These are phyloP conservation scores for Ageneiosus marmoratus DNA, from an alignment of 2,113 vertebrate genomes.

Conservation along the genomic window DNA sequence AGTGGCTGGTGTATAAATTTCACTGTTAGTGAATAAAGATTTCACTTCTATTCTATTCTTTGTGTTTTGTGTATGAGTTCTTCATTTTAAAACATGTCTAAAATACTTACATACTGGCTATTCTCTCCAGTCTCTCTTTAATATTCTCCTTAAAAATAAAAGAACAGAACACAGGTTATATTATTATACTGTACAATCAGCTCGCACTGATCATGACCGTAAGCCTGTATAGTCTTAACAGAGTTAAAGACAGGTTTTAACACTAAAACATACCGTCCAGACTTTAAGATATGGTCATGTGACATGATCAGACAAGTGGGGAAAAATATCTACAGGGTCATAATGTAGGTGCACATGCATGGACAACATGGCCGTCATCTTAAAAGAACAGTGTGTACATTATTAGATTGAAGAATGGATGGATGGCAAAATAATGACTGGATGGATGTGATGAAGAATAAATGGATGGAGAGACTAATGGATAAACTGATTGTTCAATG, in stretches of 20 bases:
- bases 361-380: background rate
- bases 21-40: background rate
- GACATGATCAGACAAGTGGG: background rate
- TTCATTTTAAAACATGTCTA: background rate
- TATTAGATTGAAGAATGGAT: background rate
- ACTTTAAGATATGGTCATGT: background rate
- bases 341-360: background rate
- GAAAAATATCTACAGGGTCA: background rate
- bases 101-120: constrained; percentile 86
- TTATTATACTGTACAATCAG: background rate
- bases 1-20: background rate
- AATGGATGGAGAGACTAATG: background rate
- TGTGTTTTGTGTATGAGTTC: background rate
- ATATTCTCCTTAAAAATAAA: constrained; percentile 78
- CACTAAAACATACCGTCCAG: background rate
- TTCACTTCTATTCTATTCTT: background rate
- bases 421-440: no score
- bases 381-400: background rate
- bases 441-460: background rate
- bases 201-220: no score
- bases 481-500: background rate
- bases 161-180: constrained; percentile 28
- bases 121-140: constrained; percentile 81
- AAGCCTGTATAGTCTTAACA: background rate
- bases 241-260: background rate